These are phyloP conservation scores for Drosophila virilis DNA, from an alignment of 1,140 invertebrate species.

Conservation along the genomic window DNA sequence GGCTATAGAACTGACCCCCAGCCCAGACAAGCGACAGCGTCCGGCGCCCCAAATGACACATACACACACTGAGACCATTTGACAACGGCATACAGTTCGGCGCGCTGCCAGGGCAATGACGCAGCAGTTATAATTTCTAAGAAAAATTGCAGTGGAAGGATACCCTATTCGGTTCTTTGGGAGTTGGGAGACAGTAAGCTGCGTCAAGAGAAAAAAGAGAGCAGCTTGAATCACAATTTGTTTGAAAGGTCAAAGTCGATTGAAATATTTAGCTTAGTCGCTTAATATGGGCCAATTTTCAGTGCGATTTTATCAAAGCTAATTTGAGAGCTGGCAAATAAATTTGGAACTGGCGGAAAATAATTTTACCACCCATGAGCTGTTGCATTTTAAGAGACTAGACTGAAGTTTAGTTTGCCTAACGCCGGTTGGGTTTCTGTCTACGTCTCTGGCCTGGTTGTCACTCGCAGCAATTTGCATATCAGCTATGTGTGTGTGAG, in stretches of 20 bases:
- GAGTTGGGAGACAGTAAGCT: no score
- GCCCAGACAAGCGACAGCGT: constrained; percentile 1
- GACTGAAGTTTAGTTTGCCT: constrained; percentile 42
- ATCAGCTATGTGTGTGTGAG: constrained; percentile 49
- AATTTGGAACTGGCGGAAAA: constrained; percentile 40
- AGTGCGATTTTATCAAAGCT: neutral
- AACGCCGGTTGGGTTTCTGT: neutral
- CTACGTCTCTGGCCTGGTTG: constrained; percentile 33
- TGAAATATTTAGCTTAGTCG: neutral
- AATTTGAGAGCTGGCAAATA: constrained; percentile 53
- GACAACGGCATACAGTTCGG: neutral
- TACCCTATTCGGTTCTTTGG: no score
- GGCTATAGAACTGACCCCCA: constrained; percentile 21
- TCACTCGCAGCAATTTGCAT: constrained; percentile 74
- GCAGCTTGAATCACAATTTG: no score
- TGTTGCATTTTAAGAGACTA: constrained; percentile 47
- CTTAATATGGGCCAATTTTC: constrained; percentile 32
- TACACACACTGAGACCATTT: constrained; percentile 22
- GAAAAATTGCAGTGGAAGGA: constrained; percentile 8
- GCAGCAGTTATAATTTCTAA: constrained; percentile 32
- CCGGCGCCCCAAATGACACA: constrained; percentile 45
- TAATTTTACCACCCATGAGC: constrained; percentile 52
- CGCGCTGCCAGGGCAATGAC: constrained; percentile 28
- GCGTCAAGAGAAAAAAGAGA: no score
- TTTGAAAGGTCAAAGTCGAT: no score